Evolutionary conservation across 2,888 invertebrate genomes (phyloP).

Genomic region (Gortyna flavago): DNA sequence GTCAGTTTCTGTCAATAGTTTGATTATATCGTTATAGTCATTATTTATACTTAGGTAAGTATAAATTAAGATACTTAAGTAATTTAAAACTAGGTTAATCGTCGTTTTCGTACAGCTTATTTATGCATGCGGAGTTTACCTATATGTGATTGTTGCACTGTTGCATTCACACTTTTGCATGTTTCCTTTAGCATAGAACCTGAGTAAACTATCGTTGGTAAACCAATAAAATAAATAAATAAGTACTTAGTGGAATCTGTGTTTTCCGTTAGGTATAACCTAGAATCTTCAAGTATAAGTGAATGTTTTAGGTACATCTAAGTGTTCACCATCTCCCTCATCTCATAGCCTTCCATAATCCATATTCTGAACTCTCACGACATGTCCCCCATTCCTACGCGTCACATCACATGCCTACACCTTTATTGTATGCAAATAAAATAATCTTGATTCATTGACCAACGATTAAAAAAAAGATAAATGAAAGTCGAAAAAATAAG

Average conservation of each 20-base stretch:
- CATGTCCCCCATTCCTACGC: neutral
- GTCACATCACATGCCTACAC: neutral
- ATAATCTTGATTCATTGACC: neutral
- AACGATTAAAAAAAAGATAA: constrained; percentile 7
- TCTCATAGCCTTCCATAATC: neutral
- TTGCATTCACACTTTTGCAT: neutral
- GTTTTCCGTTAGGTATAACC: neutral
- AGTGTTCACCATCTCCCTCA: neutral
- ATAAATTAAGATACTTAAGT: neutral
- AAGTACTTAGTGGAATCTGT: neutral
- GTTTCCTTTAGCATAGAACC: neutral
- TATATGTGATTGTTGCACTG: neutral
- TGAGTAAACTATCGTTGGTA: neutral
- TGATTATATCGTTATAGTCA: neutral
- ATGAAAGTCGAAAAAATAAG: neutral
- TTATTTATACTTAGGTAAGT: neutral
- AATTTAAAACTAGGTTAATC: neutral
- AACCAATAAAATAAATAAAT: neutral
- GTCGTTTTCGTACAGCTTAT: neutral
- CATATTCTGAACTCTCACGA: neutral
- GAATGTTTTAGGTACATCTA: neutral
- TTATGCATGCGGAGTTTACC: neutral
- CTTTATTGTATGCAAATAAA: neutral
- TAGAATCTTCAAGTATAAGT: neutral
- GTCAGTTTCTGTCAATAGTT: neutral